Evolutionary conservation across 2,888 invertebrate species (phyloP), one percentile per base, ranked within the genome.

Genomic region (Conistra vaccinii): DNA sequence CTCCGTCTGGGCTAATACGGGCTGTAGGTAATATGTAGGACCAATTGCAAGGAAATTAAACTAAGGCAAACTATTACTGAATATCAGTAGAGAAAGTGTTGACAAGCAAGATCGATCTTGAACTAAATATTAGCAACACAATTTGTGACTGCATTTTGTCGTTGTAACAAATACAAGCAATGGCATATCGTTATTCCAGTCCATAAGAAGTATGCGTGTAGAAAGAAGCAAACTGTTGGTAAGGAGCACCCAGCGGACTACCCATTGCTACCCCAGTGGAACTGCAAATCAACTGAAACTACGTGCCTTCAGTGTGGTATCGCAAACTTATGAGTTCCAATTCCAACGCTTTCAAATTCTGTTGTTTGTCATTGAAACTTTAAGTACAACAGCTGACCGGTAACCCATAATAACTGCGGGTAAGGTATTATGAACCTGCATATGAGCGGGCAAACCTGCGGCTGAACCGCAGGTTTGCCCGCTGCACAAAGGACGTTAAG

Each of bases 251-350:
- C 65, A 53, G 10, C 7, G 39, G 26, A 42, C 39, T 0, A 53
- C 7, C 39, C 53, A 48, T 63, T 63, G 63, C 29, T 32, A 12
- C 17, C 17, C 29, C 20, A 26, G 14, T 17, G n/a, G 29, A 58
- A 53, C 48, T 80, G 53, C 35, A 73, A 73, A 80, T 66, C 48
- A 39, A 61, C 73, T 26, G 45, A 53, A 20, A 55, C 20, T 80
- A 72, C 81, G 81, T 65, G 77, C 65, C 42, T 76, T 29, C 42
- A 69, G 14, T 4, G 35, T 29, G 0, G 53, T 20, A 29, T 70
- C n/a, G 53, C 79, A 53, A 63, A 62, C 57, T n/a, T n/a, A n/a
- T 65, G 23, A 29, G 17, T 6, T 45, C n/a, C n/a, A n/a, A n/a
- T n/a, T n/a, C n/a, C 7, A 26, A 51, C 17, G 29, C 12, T 71